Conservation (phyloP, 1,140 invertebrate species). For the Piezodorus guildinii region DNA sequence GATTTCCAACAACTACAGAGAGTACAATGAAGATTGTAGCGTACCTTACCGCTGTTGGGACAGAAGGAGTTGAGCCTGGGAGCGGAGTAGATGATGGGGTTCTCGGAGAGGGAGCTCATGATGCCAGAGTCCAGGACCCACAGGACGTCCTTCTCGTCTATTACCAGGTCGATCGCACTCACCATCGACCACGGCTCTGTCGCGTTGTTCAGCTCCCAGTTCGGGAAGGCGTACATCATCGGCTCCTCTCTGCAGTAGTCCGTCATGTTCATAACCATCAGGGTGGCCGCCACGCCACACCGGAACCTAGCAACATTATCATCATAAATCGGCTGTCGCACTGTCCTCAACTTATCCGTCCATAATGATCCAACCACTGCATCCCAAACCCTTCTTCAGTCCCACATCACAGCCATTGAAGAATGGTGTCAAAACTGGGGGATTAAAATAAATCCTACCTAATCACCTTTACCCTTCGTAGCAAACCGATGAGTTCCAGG, state of each 20-base stretch:
- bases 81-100: neutral
- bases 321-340: no score
- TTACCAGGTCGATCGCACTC: slow-evolving; percentile 42
- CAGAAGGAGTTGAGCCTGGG: neutral
- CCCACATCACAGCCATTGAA: no score
- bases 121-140: slow-evolving; percentile 50
- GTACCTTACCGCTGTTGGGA: neutral
- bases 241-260: neutral
- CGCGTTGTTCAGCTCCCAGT: neutral
- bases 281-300: slow-evolving; percentile 1
- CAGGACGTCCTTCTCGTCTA: slow-evolving; percentile 41
- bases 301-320: neutral
- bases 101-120: slow-evolving; percentile 38
- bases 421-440: no score
- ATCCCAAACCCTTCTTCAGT: no score
- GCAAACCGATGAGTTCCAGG: no score
- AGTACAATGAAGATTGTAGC: neutral
- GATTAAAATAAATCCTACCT: no score
- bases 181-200: neutral
- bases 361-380: no score
- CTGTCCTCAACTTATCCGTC: no score
- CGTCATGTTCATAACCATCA: neutral
- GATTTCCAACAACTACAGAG: no score
- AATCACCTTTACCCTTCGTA: no score
- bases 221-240: neutral